Percentiles rank a stretch among this genome's conserved stretches.
phyloP scores from a whole-genome alignment of 2,113 vertebrate genomes.

The Pedetes capensis region DNA sequence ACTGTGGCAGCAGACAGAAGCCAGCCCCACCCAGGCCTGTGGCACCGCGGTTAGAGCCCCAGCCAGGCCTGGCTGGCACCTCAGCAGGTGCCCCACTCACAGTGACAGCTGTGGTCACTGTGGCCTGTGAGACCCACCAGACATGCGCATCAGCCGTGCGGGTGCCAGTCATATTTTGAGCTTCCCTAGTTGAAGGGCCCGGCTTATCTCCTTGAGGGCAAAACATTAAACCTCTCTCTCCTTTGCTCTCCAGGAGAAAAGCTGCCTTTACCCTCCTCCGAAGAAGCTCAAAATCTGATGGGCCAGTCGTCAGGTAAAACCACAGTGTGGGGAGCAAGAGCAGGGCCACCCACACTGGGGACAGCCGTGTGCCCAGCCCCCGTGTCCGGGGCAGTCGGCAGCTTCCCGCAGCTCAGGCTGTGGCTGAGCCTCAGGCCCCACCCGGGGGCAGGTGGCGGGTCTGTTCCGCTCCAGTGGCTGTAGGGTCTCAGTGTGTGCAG shows the following conservation, averaged over 20 bases:
- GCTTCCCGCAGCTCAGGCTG: background rate
- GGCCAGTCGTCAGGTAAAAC: conserved; percentile 89
- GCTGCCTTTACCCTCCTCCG: conserved; percentile 92
- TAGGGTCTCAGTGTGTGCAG: background rate
- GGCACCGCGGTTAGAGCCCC: no score
- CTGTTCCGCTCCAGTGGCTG: background rate
- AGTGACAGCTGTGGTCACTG: background rate
- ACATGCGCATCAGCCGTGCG: conserved; percentile 27
- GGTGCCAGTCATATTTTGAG: conserved; percentile 87
- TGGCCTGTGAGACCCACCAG: background rate
- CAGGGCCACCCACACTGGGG: background rate
- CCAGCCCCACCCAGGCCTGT: background rate
- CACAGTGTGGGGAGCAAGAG: background rate
- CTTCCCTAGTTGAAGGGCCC: conserved; percentile 87
- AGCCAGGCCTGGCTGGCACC: background rate
- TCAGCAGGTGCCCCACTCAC: background rate
- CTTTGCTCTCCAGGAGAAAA: conserved; percentile 92
- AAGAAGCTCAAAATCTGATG: conserved; percentile 93
- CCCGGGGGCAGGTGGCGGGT: no score
- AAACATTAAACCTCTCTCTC: conserved; percentile 88
- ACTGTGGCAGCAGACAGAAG: background rate
- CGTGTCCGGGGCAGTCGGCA: background rate
- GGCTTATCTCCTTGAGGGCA: conserved; percentile 90
- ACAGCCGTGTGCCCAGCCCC: background rate
- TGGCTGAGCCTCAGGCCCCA: background rate